phyloP scores from a whole-genome alignment of 2,888 invertebrate species.

The Diplolepis rosae region DNA sequence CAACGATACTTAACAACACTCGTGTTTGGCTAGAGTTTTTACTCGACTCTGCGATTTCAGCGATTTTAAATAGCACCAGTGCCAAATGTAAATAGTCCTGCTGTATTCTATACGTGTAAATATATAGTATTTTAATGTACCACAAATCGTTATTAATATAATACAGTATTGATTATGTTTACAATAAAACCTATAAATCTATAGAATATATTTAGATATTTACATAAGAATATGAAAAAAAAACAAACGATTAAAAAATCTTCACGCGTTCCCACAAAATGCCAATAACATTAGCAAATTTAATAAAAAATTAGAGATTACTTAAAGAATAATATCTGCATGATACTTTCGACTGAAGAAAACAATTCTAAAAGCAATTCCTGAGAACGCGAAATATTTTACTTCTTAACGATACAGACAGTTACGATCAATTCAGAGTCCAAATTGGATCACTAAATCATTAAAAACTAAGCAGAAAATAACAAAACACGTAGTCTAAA shows the following conservation, averaged over 20 bases:
- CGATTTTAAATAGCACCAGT: constrained; percentile 27
- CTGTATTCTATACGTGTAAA: constrained; percentile 44
- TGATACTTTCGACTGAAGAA: neutral
- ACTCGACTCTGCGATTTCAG: constrained; percentile 5
- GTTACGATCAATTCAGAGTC: constrained; percentile 45
- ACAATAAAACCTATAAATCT: constrained; percentile 67
- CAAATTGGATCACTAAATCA: constrained; percentile 50
- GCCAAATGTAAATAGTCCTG: constrained; percentile 36
- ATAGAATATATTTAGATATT: constrained; percentile 69
- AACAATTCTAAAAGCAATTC: constrained; percentile 34
- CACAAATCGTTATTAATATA: constrained; percentile 69
- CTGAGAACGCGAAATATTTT: constrained; percentile 49
- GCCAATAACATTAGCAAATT: constrained; percentile 43
- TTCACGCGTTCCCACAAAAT: constrained; percentile 54
- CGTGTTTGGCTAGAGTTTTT: constrained; percentile 16
- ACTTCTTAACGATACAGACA: constrained; percentile 27
- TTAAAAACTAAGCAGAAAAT: constrained; percentile 34
- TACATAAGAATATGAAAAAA: constrained; percentile 65
- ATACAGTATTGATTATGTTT: constrained; percentile 71
- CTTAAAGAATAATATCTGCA: neutral
- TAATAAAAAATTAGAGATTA: neutral
- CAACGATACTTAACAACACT: constrained; percentile 1
- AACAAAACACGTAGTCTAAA: constrained; percentile 46
- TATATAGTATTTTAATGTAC: constrained; percentile 63
- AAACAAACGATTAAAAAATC: constrained; percentile 46